Percentiles rank a stretch among this genome's conserved stretches.
These are phyloP conservation scores for Endotricha flammealis DNA, from an alignment of 2,888 invertebrate species.

Conservation along the genomic window DNA sequence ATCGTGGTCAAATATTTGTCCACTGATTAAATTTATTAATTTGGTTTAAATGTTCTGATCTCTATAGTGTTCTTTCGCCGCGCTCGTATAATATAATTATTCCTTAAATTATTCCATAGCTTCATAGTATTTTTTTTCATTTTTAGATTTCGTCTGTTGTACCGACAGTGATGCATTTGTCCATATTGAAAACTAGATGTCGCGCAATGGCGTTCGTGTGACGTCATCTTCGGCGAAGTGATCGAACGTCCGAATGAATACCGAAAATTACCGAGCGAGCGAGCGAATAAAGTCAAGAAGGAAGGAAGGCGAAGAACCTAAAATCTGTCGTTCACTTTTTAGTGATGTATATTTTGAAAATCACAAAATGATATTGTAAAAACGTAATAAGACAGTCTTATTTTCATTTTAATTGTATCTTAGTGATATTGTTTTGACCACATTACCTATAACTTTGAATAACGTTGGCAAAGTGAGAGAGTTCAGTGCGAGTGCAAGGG, in stretches of 20 bases:
- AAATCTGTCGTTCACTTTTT: slow-evolving; percentile 81
- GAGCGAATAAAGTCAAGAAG: slow-evolving; percentile 71
- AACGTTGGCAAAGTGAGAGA: slow-evolving; percentile 68
- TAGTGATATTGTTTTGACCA: slow-evolving; percentile 69
- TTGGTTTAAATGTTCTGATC: too few relatives aligned
- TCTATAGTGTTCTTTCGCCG: too few relatives aligned
- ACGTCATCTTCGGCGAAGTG: slow-evolving; percentile 65
- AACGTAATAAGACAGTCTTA: slow-evolving; percentile 53
- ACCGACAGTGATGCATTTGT: slow-evolving; percentile 18
- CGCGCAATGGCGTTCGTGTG: slow-evolving; percentile 31
- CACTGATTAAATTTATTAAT: too few relatives aligned
- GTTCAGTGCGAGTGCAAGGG: slow-evolving; percentile 81
- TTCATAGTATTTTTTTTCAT: too few relatives aligned
- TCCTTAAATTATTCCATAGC: too few relatives aligned
- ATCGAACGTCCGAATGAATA: slow-evolving; percentile 76
- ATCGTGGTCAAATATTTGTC: too few relatives aligned
- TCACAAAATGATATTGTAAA: slow-evolving; percentile 76
- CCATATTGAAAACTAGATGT: slow-evolving; percentile 29
- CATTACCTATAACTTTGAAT: slow-evolving; percentile 57
- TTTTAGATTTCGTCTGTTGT: too few relatives aligned
- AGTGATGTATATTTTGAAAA: slow-evolving; percentile 78
- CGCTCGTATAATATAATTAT: too few relatives aligned
- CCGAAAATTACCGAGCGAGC: slow-evolving; percentile 81
- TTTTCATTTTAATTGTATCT: slow-evolving; percentile 62
- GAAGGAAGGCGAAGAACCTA: slow-evolving; percentile 80